Percentiles rank a stretch among this genome's conserved stretches.
These are phyloP conservation scores for Neodiprion virginianus DNA, from an alignment of 1,140 invertebrate species.

Conservation along the genomic window DNA sequence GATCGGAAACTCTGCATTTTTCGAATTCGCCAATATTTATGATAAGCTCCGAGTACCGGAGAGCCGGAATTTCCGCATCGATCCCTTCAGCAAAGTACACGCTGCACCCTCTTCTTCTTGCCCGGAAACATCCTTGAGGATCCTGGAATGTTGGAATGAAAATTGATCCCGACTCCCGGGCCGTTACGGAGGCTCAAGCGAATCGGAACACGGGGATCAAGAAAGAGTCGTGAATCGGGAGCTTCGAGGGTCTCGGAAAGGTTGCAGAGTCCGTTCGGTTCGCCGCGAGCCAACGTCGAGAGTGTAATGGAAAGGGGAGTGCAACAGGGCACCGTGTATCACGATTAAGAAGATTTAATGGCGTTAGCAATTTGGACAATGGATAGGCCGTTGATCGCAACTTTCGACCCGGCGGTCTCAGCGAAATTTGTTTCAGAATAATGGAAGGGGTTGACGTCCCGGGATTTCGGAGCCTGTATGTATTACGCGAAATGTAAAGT, in stretches of 20 bases:
- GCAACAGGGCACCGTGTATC: neutral
- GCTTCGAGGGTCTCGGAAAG: neutral
- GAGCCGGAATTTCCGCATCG: too few species aligned
- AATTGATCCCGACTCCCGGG: neutral
- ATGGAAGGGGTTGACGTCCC: too few species aligned
- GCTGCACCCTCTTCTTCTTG: too few species aligned
- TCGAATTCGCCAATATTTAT: neutral
- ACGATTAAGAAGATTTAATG: slow-evolving; percentile 7
- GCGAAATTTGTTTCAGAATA: too few species aligned
- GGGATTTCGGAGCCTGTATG: too few species aligned
- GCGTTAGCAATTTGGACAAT: slow-evolving; percentile 3
- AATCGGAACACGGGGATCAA: neutral
- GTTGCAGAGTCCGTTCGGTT: neutral
- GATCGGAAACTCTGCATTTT: neutral
- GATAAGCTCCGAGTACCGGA: too few species aligned
- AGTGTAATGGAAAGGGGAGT: neutral
- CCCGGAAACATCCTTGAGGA: neutral
- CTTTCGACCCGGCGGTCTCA: neutral
- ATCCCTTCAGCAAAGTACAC: too few species aligned
- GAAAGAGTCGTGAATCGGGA: neutral
- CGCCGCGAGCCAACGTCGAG: neutral
- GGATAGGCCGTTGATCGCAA: neutral
- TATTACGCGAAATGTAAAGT: too few species aligned
- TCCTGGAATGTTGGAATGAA: neutral
- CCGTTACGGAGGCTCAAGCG: neutral